Evolutionary conservation across 2,797 vertebrate genomes (phyloP).

Genomic region (Enteromius unitaeniatus): DNA sequence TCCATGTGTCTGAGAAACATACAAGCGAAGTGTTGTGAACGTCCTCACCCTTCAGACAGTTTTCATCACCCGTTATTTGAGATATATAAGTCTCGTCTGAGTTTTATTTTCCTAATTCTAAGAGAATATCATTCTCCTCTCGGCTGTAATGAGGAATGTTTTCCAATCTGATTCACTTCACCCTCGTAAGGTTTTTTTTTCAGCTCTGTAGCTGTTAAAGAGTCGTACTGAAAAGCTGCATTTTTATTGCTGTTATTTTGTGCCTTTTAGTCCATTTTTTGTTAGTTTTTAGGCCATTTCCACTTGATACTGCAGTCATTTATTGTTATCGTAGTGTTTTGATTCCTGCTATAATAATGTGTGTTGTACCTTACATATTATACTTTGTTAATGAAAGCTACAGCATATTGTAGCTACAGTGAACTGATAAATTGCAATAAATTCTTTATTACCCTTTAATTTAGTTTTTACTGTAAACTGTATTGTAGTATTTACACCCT

Average conservation of each 20-base stretch:
- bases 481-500: background rate
- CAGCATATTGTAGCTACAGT: too few relatives aligned
- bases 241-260: background rate
- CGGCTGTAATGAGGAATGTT: background rate
- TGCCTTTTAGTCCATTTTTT: background rate
- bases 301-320: too few relatives aligned
- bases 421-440: too few relatives aligned
- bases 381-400: too few relatives aligned
- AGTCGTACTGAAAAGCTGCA: background rate
- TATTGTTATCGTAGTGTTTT: too few relatives aligned
- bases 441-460: too few relatives aligned
- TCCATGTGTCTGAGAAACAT: conserved; percentile 75
- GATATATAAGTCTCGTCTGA: background rate
- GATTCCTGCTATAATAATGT: too few relatives aligned
- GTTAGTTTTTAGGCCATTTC: background rate
- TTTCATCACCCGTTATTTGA: conserved; percentile 16
- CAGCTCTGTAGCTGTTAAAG: background rate
- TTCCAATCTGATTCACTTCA: background rate
- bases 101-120: conserved; percentile 20
- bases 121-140: background rate
- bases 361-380: too few relatives aligned
- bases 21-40: conserved; percentile 49
- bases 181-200: background rate
- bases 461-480: too few relatives aligned
- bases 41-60: conserved; percentile 18